phyloP scores from a whole-genome alignment of 92 coral and sea anemone species.

The Heliopora coerulea region DNA sequence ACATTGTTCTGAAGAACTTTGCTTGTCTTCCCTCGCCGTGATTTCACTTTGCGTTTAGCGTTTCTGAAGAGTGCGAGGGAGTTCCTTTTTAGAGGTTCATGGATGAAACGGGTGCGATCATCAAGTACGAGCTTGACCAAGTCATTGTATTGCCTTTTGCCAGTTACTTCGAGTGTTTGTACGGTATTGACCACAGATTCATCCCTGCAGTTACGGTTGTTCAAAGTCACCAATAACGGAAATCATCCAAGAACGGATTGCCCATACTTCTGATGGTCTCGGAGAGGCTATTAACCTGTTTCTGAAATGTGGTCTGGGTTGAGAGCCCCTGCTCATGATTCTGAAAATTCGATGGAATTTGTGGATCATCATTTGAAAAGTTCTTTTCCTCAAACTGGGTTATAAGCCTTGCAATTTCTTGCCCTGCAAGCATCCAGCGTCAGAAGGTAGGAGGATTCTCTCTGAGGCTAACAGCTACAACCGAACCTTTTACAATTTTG shows the following conservation, averaged over 20 bases:
- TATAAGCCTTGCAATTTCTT: constrained; percentile 48
- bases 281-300: constrained; percentile 41
- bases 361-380: constrained; percentile 42
- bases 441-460: constrained; percentile 52
- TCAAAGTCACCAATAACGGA: constrained; percentile 54
- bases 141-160: constrained; percentile 45
- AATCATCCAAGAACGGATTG: constrained; percentile 64
- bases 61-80: constrained; percentile 45
- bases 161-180: constrained; percentile 29
- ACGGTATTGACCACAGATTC: constrained; percentile 36
- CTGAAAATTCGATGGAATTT: constrained; percentile 35
- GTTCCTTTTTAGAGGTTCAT: constrained; percentile 46
- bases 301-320: constrained; percentile 53
- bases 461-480: constrained; percentile 45
- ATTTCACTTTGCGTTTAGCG: constrained; percentile 19
- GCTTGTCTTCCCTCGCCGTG: constrained; percentile 28
- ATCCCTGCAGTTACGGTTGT: constrained; percentile 59
- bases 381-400: constrained; percentile 46
- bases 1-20: constrained; percentile 40
- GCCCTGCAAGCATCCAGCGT: constrained; percentile 55
- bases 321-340: constrained; percentile 53
- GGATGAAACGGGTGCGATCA: constrained; percentile 44
- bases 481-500: constrained; percentile 56
- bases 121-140: constrained; percentile 42
- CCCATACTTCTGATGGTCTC: constrained; percentile 41